Evolutionary conservation across 2,113 vertebrate genomes (phyloP).

Genomic region (Notechis scutatus): DNA sequence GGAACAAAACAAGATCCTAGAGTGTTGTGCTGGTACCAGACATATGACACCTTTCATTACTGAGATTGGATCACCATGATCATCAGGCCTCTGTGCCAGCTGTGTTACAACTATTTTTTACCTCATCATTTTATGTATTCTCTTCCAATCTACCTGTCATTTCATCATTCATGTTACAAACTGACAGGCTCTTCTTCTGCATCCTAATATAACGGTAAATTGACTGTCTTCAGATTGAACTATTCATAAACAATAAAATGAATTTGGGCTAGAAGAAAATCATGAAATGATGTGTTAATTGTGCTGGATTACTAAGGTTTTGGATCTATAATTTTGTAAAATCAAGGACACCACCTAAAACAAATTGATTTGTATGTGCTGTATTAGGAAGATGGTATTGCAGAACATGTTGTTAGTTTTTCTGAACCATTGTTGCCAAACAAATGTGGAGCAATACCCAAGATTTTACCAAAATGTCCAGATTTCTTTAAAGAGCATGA

Average conservation of each 20-base stretch:
- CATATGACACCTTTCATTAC: neutral
- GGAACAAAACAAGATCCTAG: neutral
- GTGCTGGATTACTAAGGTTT: neutral
- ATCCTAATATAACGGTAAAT: neutral
- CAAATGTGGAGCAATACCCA: too few relatives aligned
- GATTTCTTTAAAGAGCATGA: too few relatives aligned
- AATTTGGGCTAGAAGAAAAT: neutral
- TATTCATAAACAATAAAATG: neutral
- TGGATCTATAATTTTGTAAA: neutral
- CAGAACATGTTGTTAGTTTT: too few relatives aligned
- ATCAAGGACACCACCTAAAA: neutral
- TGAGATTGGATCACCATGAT: neutral
- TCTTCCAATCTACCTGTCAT: neutral
- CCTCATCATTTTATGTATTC: neutral
- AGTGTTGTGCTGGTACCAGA: neutral
- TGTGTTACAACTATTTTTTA: neutral
- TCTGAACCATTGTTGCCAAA: too few relatives aligned
- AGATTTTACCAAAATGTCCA: too few relatives aligned
- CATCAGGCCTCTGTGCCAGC: neutral
- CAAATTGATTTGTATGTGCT: neutral
- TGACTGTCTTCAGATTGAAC: neutral
- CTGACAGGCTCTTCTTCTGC: neutral
- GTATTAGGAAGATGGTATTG: too few relatives aligned
- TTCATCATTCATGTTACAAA: neutral
- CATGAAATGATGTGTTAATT: neutral